Base-by-base conservation (phyloP, 2,888 invertebrate genomes). In the Hydraecia micacea region DNA sequence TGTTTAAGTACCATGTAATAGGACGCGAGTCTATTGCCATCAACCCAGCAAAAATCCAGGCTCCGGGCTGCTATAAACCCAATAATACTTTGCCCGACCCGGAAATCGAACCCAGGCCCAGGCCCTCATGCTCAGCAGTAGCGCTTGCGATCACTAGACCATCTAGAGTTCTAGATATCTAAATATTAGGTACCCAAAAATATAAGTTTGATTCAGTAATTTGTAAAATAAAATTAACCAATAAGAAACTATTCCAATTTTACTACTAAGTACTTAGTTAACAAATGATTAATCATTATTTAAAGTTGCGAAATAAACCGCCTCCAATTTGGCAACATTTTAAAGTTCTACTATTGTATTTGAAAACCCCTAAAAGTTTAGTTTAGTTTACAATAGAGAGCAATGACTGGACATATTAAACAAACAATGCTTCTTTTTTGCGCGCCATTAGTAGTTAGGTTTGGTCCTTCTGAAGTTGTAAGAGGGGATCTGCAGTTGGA, bases 331-430 rank as follows among this genome's bases (percentile, higher is more conserved):
- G 79, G 72, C 73, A n/a, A 84, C 85, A 87, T 89, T 85, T 85
- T 85, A 80, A 89, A 88, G 81, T 85, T 87, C 70, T 82, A 86
- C 86, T 88, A 85, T 90, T 89, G 85, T 86, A 83, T 87, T 79
- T 71, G 71, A 68, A 81, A 83, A 85, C 85, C 88, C 87, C 87
- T 80, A 86, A 90, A 91, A 88, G 83, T 91, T 90, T 87, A 70
- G 81, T 87, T 90, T 89, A 87, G 69, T 79, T 84, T 77, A 92
- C 90, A 90, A 91, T 89, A 80, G 87, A 82, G 84, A 80, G 87
- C 89, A 91, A 91, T 92, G 91, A 92, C 90, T 93, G 86, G 87
- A 87, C 89, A 85, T 89, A 88, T 84, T 84, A 84, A 42, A 89
- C 87, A 84, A 86, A 90, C 87, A 87, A 88, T 88, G 84, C 79